phyloP scores from a whole-genome alignment of 2,797 vertebrate genomes.

The Chelonia mydas region DNA sequence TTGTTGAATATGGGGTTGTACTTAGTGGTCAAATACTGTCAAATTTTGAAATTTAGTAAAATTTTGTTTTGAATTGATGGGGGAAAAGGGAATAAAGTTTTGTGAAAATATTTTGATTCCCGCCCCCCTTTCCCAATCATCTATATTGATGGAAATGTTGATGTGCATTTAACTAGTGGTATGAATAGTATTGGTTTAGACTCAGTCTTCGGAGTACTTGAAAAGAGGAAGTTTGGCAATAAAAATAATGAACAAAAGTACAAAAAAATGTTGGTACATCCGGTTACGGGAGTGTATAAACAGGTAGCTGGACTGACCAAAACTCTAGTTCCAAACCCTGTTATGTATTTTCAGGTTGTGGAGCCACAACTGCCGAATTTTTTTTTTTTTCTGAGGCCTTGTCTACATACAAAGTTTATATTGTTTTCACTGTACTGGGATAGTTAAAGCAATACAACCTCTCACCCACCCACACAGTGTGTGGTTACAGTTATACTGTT shows the following conservation, averaged over 20 bases:
- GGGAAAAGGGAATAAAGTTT: neutral
- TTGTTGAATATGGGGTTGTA: neutral
- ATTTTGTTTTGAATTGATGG: neutral
- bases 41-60: conserved; percentile 15
- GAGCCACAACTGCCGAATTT: neutral
- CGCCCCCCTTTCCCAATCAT: neutral
- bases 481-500: neutral
- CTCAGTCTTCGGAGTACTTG: neutral
- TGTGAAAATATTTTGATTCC: neutral
- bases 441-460: neutral
- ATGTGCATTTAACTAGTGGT: neutral
- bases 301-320: neutral
- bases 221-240: neutral
- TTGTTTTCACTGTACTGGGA: neutral
- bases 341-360: neutral
- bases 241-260: neutral
- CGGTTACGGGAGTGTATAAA: neutral
- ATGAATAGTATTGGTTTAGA: neutral
- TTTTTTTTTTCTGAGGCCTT: neutral
- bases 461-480: neutral
- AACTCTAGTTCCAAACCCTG: neutral
- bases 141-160: neutral
- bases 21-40: neutral
- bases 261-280: neutral
- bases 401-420: neutral